phyloP scores from a whole-genome alignment of 2,113 vertebrate species.

The Callipepla californica region DNA sequence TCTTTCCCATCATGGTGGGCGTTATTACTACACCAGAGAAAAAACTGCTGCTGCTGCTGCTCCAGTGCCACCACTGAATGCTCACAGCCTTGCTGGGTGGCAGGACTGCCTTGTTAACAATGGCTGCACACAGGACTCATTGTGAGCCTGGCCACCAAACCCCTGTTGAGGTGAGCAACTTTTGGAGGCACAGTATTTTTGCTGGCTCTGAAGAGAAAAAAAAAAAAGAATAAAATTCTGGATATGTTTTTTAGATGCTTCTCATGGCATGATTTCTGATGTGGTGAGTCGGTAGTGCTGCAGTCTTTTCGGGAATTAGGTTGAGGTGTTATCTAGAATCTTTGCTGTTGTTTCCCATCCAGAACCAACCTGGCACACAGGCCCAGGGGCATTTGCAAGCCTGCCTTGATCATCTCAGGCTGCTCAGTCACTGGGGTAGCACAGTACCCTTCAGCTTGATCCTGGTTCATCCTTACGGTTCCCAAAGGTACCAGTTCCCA shows the following conservation, averaged over 20 bases:
- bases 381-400: background rate
- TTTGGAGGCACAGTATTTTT: background rate
- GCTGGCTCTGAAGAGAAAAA: background rate
- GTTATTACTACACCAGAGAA: background rate
- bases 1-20: background rate
- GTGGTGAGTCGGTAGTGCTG: background rate
- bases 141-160: fast-evolving
- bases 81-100: fast-evolving
- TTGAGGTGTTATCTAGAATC: background rate
- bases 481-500: background rate
- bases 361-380: background rate
- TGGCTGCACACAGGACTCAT: background rate
- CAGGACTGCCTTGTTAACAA: background rate
- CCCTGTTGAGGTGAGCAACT: background rate
- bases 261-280: background rate
- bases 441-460: background rate
- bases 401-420: background rate
- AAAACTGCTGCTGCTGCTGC: background rate
- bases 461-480: background rate
- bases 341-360: background rate
- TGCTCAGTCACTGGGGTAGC: background rate
- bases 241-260: background rate
- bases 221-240: background rate
- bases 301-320: background rate
- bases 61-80: background rate